Conservation (phyloP, 2,113 vertebrate species). For the Lynx canadensis region DNA sequence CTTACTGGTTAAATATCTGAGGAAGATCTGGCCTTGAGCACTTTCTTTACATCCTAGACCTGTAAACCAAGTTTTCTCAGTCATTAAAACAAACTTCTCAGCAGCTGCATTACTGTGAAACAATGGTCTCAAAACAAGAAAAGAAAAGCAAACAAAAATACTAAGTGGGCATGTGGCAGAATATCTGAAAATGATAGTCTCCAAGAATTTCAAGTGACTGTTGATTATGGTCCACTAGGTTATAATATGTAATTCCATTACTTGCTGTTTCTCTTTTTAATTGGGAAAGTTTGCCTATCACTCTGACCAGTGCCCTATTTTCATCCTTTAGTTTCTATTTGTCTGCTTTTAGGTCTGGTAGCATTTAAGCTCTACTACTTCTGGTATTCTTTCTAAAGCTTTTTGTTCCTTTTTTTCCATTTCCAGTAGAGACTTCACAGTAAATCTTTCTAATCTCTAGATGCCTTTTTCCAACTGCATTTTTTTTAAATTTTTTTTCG, state of each 20-base stretch:
- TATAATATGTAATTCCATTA: slow-evolving; percentile 92
- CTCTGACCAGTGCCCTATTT: slow-evolving; percentile 97
- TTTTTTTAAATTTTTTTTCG: too few species aligned
- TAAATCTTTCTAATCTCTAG: slow-evolving; percentile 98
- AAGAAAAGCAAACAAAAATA: neutral
- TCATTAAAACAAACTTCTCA: slow-evolving; percentile 88
- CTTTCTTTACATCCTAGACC: slow-evolving; percentile 90
- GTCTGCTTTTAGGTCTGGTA: slow-evolving; percentile 99
- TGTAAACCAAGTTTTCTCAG: slow-evolving; percentile 95
- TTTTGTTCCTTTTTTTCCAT: slow-evolving; percentile 99
- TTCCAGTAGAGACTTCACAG: slow-evolving; percentile 98
- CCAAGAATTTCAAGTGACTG: slow-evolving; percentile 86
- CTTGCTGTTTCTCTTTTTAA: slow-evolving; percentile 89
- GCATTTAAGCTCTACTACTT: slow-evolving; percentile 99
- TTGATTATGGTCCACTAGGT: slow-evolving; percentile 87
- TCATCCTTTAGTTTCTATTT: slow-evolving; percentile 99
- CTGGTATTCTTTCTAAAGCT: slow-evolving; percentile 99
- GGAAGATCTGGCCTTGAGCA: slow-evolving; percentile 92
- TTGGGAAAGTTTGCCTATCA: slow-evolving; percentile 98
- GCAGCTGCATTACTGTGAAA: slow-evolving; percentile 91
- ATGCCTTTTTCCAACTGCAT: neutral
- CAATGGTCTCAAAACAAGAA: slow-evolving; percentile 86
- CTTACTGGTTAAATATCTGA: slow-evolving; percentile 99
- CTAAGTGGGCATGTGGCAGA: slow-evolving; percentile 90
- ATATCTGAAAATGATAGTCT: slow-evolving; percentile 87